Base-by-base conservation (phyloP, 2,113 vertebrate species). In the Diadophis punctatus region DNA sequence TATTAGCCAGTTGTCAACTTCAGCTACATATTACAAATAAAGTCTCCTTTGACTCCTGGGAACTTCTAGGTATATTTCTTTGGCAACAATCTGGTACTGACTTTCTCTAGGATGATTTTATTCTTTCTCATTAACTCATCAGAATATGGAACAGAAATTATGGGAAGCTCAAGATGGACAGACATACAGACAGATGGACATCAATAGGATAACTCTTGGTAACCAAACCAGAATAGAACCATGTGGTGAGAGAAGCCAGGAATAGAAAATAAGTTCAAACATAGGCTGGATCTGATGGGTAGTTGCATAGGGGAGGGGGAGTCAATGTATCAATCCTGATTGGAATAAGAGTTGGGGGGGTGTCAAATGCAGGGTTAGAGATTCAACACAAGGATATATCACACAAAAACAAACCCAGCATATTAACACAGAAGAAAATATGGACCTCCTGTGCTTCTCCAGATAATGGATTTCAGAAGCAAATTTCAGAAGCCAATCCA, bases 271-370 rank as follows among this genome's bases (percentile, higher is more conserved):
- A 80, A 43, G 18, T 43, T 80, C 18, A 43, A 80, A 80, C 39
- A 80, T 43, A 22, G 74, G 8, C 63, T 43, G 18, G 34, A 43
- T 10, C 34, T 43, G 74, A 43, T 80, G 16, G 0, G 18, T 80
- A 39, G 34, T 80, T 22, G 34, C 68, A 1, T 3, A 9, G 34
- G 34, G 4, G 0, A 0, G 3, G 4, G 1, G 1, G 0, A 39
- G 39, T 80, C 74, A 80, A 80, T 0, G 1, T 80, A 80, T 80
- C 34, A 18, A 80, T 22, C 34, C 34, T 9, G 74, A 23, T 43
- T 39, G 74, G 34, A 39, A 22, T 80, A 39, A 18, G 7, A 80
- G 3, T 43, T 80, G 18, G 8, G 18, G 18, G 20, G 9, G 18
- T 34, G 74, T 80, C 68, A 43, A 39, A 43, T 22, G 34, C 43